phyloP scores from a whole-genome alignment of 2,797 vertebrate genomes.

The Salarias fasciatus region DNA sequence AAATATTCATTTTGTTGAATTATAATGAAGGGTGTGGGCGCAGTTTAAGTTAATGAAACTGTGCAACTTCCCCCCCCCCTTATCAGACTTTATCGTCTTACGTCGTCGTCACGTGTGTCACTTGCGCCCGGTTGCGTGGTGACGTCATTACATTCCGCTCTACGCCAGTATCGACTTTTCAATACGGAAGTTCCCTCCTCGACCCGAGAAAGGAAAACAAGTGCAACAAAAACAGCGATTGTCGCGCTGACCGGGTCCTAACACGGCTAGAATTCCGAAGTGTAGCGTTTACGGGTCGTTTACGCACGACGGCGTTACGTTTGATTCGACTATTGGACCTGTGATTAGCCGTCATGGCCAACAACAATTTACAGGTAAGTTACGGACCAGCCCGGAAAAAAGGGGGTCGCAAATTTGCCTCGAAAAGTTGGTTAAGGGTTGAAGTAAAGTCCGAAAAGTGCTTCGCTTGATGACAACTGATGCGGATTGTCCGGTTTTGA shows the following conservation, averaged over 20 bases:
- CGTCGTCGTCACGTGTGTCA: too few species aligned
- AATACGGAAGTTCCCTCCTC: constrained; percentile 83
- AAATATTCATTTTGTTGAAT: too few species aligned
- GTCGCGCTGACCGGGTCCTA: background rate
- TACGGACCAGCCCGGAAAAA: constrained; percentile 31
- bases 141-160: constrained; percentile 69
- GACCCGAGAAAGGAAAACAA: constrained; percentile 69
- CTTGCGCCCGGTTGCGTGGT: constrained; percentile 49
- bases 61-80: too few species aligned
- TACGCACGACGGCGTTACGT: constrained; percentile 12
- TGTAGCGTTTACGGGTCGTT: constrained; percentile 8
- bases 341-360: constrained; percentile 82
- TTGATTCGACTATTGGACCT: constrained; percentile 38
- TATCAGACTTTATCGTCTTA: too few species aligned
- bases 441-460: background rate
- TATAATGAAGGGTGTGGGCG: too few species aligned
- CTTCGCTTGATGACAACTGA: fast-evolving
- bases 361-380: constrained; percentile 88
- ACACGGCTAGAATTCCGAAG: background rate
- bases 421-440: constrained; percentile 26
- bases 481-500: fast-evolving
- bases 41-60: too few species aligned
- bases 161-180: constrained; percentile 77
- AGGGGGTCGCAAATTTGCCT: background rate
- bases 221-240: constrained; percentile 12